A percentile compares a stretch with the other conserved stretches of the same genome.
Evolutionary conservation across 2,888 invertebrate genomes (phyloP).

Genomic region (Drosophila meridionalis): DNA sequence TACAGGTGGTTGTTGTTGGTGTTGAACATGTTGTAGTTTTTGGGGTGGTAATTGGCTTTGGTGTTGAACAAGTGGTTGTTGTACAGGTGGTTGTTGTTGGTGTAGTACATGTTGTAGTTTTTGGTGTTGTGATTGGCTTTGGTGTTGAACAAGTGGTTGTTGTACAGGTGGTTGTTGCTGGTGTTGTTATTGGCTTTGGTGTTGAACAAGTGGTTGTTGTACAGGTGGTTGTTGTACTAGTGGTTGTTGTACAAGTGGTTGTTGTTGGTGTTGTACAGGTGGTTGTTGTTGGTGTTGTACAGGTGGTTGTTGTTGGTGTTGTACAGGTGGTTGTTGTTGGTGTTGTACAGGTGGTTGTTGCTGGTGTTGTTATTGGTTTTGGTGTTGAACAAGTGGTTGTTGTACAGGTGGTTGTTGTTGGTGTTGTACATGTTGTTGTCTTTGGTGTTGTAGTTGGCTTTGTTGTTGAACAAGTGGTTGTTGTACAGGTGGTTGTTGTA

Average conservation of each 20-base stretch:
- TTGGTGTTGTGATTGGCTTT: neutral
- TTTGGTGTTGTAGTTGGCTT: slow-evolving; percentile 9
- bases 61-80: slow-evolving; percentile 19
- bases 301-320: slow-evolving; percentile 8
- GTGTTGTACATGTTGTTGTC: slow-evolving; percentile 11
- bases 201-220: slow-evolving; percentile 3
- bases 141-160: slow-evolving; percentile 1
- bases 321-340: slow-evolving; percentile 25
- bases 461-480: slow-evolving; percentile 10
- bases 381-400: slow-evolving; percentile 11
- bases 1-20: neutral
- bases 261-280: slow-evolving; percentile 7
- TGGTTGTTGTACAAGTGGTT: slow-evolving; percentile 8
- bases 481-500: slow-evolving; percentile 7
- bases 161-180: slow-evolving; percentile 4
- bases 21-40: slow-evolving; percentile 4
- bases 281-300: neutral
- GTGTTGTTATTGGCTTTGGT: slow-evolving; percentile 13
- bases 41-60: too few species aligned
- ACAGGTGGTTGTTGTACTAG: slow-evolving; percentile 11
- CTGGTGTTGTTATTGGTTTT: neutral
- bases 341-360: slow-evolving; percentile 31
- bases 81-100: slow-evolving; percentile 6
- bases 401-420: slow-evolving; percentile 26
- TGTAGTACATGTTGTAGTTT: slow-evolving; percentile 23